Percentiles rank a stretch among this genome's conserved stretches.
Conservation (phyloP, 2,888 invertebrate species). For the Leucania comma region DNA sequence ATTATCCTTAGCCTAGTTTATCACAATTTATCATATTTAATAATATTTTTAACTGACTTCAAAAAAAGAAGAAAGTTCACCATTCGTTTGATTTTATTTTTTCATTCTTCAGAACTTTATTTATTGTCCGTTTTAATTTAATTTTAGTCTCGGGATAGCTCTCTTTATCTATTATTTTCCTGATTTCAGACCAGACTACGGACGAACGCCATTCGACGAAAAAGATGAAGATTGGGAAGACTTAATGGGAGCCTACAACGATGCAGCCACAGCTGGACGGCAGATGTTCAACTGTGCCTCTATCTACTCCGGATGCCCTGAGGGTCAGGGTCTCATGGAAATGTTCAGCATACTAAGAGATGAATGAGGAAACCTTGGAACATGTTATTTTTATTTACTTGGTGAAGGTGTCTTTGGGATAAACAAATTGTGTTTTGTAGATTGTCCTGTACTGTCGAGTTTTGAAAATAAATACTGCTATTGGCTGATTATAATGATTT, state of each 20-base stretch:
- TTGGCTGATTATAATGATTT: background rate
- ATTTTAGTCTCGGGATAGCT: background rate
- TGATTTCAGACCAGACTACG: constrained; percentile 90
- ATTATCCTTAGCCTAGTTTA: background rate
- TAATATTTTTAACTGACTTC: background rate
- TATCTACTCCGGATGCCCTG: constrained; percentile 91
- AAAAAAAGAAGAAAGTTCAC: too few relatives aligned
- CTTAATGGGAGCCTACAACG: constrained; percentile 86
- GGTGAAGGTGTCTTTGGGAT: background rate
- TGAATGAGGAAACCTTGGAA: constrained; percentile 63
- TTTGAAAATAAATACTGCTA: background rate
- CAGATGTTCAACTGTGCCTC: constrained; percentile 92
- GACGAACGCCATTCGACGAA: constrained; percentile 87
- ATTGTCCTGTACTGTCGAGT: background rate
- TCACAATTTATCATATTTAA: background rate
- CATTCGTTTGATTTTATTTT: too few relatives aligned
- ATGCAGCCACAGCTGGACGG: constrained; percentile 92
- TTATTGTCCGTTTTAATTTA: too few relatives aligned
- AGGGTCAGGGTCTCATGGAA: constrained; percentile 92
- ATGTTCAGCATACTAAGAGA: constrained; percentile 84
- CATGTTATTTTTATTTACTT: background rate
- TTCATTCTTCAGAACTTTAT: too few relatives aligned
- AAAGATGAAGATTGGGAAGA: constrained; percentile 76
- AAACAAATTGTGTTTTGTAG: background rate
- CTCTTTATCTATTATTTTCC: background rate